Evolutionary conservation across 2,797 vertebrate species (phyloP).

Genomic region (Poeciliopsis paucimaculata): DNA sequence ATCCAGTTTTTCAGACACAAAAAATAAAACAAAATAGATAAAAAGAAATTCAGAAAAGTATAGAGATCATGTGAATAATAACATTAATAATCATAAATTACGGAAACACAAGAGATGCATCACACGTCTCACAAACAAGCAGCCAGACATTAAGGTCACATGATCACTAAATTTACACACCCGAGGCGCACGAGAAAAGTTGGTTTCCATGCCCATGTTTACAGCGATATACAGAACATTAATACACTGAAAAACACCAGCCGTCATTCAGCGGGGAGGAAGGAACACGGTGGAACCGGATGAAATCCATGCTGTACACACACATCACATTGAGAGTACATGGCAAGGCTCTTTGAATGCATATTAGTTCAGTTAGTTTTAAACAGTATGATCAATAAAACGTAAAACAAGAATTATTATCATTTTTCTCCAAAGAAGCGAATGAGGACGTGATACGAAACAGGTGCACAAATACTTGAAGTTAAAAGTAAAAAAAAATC

Average conservation of each 20-base stretch:
- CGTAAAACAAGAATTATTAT: not conserved
- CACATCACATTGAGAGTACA: slow-evolving; percentile 30
- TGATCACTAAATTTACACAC: slow-evolving; percentile 67
- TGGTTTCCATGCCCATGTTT: slow-evolving; percentile 77
- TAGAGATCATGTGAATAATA: not conserved
- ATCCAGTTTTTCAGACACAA: slow-evolving; percentile 65
- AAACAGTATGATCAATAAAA: not conserved
- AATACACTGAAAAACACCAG: slow-evolving; percentile 64
- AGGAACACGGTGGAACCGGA: slow-evolving; percentile 46
- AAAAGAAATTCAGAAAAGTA: slow-evolving; percentile 3
- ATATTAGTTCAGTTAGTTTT: slow-evolving; percentile 48
- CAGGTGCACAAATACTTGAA: not conserved
- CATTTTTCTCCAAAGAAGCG: slow-evolving; percentile 22
- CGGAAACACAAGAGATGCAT: slow-evolving; percentile 71
- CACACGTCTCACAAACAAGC: slow-evolving; percentile 73
- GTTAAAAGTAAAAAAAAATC: not conserved
- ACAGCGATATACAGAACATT: slow-evolving; percentile 71
- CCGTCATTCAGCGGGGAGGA: slow-evolving; percentile 59
- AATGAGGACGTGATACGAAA: not conserved
- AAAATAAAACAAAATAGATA: slow-evolving; percentile 29
- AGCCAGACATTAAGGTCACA: slow-evolving; percentile 69
- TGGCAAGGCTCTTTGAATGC: slow-evolving; percentile 59
- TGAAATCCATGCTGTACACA: slow-evolving; percentile 8
- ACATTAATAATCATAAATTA: slow-evolving; percentile 27
- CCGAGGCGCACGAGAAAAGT: slow-evolving; percentile 71